phyloP scores from a whole-genome alignment of 2,797 vertebrate species.

The Acrossocheilus wenchowensis region DNA sequence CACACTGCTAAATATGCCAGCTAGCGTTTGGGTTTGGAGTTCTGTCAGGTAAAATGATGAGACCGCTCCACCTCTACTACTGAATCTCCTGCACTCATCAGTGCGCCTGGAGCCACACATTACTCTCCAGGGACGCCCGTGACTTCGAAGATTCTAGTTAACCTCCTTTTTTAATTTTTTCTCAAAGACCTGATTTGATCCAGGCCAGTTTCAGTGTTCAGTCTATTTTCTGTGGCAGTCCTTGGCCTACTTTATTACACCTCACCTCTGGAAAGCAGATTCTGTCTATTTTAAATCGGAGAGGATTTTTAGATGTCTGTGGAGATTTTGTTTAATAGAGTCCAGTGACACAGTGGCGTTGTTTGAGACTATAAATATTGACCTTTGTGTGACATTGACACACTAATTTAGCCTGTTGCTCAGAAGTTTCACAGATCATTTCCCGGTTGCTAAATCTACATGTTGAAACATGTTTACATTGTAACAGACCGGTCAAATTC shows the following conservation, averaged over 20 bases:
- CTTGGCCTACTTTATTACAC: constrained; percentile 82
- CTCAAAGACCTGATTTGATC: constrained; percentile 66
- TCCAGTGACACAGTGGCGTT: constrained; percentile 70
- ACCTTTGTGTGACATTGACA: constrained; percentile 71
- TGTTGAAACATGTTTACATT: neutral
- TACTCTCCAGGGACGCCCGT: constrained; percentile 1
- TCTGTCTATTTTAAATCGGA: constrained; percentile 75
- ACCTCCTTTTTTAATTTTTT: constrained; percentile 67
- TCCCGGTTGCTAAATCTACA: neutral
- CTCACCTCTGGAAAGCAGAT: constrained; percentile 75
- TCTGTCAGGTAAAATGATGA: neutral
- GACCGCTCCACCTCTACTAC: neutral
- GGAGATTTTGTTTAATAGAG: constrained; percentile 75
- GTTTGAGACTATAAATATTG: constrained; percentile 72
- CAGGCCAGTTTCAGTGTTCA: constrained; percentile 65
- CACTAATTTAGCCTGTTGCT: constrained; percentile 52
- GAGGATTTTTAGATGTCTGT: constrained; percentile 68
- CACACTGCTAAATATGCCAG: neutral
- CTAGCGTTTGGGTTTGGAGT: neutral
- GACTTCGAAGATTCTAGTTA: constrained; percentile 69
- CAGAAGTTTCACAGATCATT: constrained; percentile 5
- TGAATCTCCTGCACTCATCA: neutral
- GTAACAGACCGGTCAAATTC: neutral
- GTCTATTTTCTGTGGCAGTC: constrained; percentile 81
- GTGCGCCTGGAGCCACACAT: neutral